A percentile compares a stretch with the other conserved stretches of the same genome.
Conservation (phyloP, 2,113 vertebrate genomes). For the Gambusia holbrooki region DNA sequence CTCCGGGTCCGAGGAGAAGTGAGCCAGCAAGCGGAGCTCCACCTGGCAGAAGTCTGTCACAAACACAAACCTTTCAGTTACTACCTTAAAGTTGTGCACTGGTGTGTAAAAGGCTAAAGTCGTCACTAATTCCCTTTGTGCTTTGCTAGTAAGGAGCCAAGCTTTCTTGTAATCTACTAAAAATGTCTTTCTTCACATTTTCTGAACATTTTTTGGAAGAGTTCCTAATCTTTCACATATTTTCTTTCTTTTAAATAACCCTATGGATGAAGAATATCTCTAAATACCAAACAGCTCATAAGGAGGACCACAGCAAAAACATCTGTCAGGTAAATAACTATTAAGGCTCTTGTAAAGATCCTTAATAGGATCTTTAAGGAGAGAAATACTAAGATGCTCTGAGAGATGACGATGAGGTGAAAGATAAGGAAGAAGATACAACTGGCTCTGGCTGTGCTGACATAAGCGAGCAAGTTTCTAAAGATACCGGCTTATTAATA, state of each 20-base stretch:
- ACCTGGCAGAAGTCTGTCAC: conserved; percentile 91
- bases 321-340: background rate
- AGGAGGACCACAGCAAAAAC: background rate
- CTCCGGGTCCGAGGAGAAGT: conserved; percentile 91
- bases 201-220: background rate
- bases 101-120: background rate
- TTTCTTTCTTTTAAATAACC: background rate
- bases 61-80: conserved; percentile 7
- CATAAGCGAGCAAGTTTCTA: conserved; percentile 64
- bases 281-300: background rate
- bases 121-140: background rate
- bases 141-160: background rate
- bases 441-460: conserved; percentile 35
- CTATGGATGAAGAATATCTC: background rate
- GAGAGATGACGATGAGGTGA: conserved; percentile 23
- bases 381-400: background rate
- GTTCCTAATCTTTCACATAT: background rate
- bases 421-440: conserved; percentile 8
- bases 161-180: background rate
- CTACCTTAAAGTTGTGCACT: background rate
- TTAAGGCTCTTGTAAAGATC: background rate
- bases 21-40: conserved; percentile 91
- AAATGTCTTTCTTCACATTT: background rate
- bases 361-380: background rate
- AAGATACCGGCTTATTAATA: conserved; percentile 72